Evolutionary conservation across 2,113 vertebrate species (phyloP).

Genomic region (Phodopus roborovskii): DNA sequence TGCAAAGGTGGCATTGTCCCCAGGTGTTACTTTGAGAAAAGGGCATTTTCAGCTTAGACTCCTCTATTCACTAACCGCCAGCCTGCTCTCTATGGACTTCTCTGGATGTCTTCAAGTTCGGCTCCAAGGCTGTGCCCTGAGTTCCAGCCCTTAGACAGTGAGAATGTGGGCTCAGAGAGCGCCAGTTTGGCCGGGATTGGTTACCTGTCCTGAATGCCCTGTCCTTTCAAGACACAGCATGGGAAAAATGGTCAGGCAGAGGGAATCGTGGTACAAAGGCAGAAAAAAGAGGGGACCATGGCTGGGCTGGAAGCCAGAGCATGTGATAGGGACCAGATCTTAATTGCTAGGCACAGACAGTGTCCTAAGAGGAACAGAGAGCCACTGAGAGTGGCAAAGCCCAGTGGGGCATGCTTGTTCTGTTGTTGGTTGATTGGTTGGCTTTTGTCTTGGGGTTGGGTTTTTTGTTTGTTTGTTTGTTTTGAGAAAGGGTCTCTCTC

Average conservation of each 20-base stretch:
- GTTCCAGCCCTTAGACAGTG: not conserved
- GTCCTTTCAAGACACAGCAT: not conserved
- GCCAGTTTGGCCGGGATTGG: not conserved
- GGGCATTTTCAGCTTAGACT: constrained; percentile 22
- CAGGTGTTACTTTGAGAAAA: constrained; percentile 20
- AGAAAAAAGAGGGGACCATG: not conserved
- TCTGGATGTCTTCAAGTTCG: not conserved
- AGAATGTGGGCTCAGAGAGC: not conserved
- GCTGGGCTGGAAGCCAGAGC: not conserved
- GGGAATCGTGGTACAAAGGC: rapidly evolving
- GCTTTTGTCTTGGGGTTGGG: not conserved
- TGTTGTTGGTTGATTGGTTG: not conserved
- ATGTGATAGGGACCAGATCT: not conserved
- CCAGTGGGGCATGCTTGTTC: not conserved
- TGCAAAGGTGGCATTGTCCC: not conserved
- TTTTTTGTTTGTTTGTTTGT: not conserved
- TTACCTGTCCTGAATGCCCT: not conserved
- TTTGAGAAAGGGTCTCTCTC: not conserved
- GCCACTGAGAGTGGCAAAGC: not conserved
- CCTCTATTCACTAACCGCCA: not conserved
- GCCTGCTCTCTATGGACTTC: not conserved
- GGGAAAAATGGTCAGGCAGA: not conserved
- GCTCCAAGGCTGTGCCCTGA: not conserved
- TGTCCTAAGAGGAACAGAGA: not conserved
- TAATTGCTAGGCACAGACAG: not conserved